Conservation (phyloP, 2,888 invertebrate genomes). For the Patella pellucida region DNA sequence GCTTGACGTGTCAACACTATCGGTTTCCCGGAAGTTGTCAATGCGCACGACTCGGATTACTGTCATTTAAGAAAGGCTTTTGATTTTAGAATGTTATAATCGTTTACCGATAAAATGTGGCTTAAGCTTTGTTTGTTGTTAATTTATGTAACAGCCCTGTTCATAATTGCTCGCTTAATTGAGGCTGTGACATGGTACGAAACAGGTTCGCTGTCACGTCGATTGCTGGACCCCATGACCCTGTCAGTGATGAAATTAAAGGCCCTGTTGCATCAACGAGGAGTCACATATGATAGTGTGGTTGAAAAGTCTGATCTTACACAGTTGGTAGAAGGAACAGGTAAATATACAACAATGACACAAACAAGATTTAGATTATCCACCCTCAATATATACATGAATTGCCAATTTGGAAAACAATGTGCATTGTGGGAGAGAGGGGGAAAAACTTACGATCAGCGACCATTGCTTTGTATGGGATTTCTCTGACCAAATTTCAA, state of each 20-base stretch:
- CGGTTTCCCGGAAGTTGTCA: too few species aligned
- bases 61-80: too few species aligned
- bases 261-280: conserved; percentile 70
- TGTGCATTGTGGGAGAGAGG: too few species aligned
- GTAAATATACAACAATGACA: conserved; percentile 43
- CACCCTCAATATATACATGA: too few species aligned
- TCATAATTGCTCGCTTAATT: conserved; percentile 69
- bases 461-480: too few species aligned
- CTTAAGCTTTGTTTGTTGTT: conserved; percentile 67
- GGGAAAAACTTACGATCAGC: too few species aligned
- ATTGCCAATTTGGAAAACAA: too few species aligned
- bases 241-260: conserved; percentile 71
- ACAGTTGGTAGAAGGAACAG: conserved; percentile 69
- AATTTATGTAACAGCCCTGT: conserved; percentile 67
- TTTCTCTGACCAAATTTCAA: too few species aligned
- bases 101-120: conserved; percentile 55
- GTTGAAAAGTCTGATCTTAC: conserved; percentile 71
- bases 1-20: too few species aligned
- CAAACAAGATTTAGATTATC: too few species aligned
- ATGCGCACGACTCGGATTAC: too few species aligned
- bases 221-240: conserved; percentile 70
- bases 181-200: conserved; percentile 70
- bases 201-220: conserved; percentile 60
- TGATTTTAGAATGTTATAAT: too few species aligned
- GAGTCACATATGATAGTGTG: conserved; percentile 70